These are phyloP conservation scores for Bombus affinis DNA, from an alignment of 1,140 invertebrate species.

Conservation along the genomic window DNA sequence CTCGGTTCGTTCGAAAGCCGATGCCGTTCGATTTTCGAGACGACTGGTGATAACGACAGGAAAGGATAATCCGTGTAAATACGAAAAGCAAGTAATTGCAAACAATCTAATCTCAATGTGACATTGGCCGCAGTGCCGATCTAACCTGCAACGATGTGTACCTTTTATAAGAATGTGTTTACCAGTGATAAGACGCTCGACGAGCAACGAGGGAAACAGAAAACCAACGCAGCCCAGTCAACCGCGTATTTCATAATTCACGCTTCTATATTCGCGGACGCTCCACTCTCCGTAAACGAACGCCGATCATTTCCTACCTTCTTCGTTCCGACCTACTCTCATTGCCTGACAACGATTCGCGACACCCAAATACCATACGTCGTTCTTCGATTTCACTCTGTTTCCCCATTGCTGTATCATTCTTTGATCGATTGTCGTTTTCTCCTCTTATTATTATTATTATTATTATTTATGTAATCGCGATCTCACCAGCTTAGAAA, in stretches of 20 bases:
- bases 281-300: not conserved
- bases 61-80: constrained; percentile 74
- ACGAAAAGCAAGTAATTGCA: constrained; percentile 71
- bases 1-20: not conserved
- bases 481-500: no score
- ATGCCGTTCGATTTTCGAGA: constrained; percentile 45
- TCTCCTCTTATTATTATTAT: no score
- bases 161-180: constrained; percentile 57
- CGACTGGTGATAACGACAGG: constrained; percentile 50
- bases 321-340: not conserved
- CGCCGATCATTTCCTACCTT: not conserved
- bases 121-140: constrained; percentile 68
- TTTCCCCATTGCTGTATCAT: no score
- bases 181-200: constrained; percentile 57
- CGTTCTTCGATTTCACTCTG: no score
- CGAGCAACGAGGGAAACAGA: constrained; percentile 10
- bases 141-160: constrained; percentile 50
- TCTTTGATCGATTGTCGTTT: no score
- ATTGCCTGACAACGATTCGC: no score
- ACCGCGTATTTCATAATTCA: constrained; percentile 37
- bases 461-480: no score
- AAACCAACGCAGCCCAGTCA: not conserved
- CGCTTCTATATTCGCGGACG: not conserved
- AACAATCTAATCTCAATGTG: constrained; percentile 78
- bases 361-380: no score